Conservation (phyloP, 2,797 vertebrate genomes). For the Jordanella pulchra region DNA sequence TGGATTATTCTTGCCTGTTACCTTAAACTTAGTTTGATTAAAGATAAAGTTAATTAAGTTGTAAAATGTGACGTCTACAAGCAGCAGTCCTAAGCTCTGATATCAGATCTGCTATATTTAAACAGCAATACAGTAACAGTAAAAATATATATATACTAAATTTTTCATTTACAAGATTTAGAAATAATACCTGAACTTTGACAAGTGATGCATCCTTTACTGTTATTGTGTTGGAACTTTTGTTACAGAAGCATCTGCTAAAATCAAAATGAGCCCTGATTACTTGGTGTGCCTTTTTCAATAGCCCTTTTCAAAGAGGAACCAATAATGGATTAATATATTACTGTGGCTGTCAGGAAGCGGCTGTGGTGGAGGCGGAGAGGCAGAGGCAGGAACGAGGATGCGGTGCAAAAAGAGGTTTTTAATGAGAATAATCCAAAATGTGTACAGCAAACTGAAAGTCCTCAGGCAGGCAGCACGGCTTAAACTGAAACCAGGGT, state of each 20-base stretch:
- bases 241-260: not conserved
- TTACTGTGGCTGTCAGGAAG: too few species aligned
- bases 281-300: not conserved
- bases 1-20: not conserved
- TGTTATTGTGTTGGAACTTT: not conserved
- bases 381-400: too few species aligned
- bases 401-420: too few species aligned
- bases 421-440: too few species aligned
- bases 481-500: too few species aligned
- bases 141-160: too few species aligned
- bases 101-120: not conserved
- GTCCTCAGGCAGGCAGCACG: too few species aligned
- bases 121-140: not conserved
- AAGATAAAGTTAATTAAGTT: not conserved
- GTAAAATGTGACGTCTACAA: conserved; percentile 1
- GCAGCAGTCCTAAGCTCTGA: not conserved
- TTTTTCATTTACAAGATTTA: not conserved
- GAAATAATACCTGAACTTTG: not conserved
- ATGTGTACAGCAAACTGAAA: too few species aligned
- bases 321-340: not conserved
- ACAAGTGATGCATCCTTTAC: not conserved
- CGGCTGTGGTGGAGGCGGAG: too few species aligned
- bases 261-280: not conserved
- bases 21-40: not conserved
- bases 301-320: not conserved